Conservation (phyloP, 2,797 vertebrate genomes). For the Rhyacichthys aspro region DNA sequence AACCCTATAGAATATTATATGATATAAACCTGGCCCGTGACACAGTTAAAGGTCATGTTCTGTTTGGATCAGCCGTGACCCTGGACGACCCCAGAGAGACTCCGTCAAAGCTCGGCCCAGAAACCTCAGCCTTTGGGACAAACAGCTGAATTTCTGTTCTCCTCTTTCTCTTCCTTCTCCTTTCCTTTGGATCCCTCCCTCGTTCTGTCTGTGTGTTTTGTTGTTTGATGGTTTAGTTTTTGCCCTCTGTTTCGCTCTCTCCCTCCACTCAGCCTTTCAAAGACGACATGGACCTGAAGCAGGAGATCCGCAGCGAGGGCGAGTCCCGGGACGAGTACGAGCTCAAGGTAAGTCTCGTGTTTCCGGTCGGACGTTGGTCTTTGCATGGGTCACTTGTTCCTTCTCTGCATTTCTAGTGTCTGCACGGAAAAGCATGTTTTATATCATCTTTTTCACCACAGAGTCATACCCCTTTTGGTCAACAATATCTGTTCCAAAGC, state of each 20-base stretch:
- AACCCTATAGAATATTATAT: background rate
- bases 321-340: constrained; percentile 93
- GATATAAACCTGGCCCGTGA: no score
- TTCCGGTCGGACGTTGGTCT: background rate
- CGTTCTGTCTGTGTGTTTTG: constrained; percentile 78
- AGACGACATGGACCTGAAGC: constrained; percentile 94
- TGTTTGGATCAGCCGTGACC: constrained; percentile 21
- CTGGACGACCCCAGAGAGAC: constrained; percentile 21
- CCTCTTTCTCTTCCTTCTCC: constrained; percentile 73
- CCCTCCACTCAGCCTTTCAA: constrained; percentile 91
- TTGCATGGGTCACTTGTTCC: constrained; percentile 27
- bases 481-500: no score
- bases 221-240: constrained; percentile 87
- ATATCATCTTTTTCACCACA: no score
- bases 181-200: constrained; percentile 68
- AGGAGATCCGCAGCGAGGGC: constrained; percentile 90
- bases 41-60: constrained; percentile 33
- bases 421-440: constrained; percentile 11
- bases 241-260: constrained; percentile 85
- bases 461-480: no score
- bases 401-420: constrained; percentile 9
- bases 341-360: constrained; percentile 85
- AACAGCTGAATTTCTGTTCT: constrained; percentile 82
- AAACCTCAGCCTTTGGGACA: no score
- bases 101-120: no score